Evolutionary conservation across 2,888 invertebrate species (phyloP).

Genomic region (Steinernema carpocapsae): DNA sequence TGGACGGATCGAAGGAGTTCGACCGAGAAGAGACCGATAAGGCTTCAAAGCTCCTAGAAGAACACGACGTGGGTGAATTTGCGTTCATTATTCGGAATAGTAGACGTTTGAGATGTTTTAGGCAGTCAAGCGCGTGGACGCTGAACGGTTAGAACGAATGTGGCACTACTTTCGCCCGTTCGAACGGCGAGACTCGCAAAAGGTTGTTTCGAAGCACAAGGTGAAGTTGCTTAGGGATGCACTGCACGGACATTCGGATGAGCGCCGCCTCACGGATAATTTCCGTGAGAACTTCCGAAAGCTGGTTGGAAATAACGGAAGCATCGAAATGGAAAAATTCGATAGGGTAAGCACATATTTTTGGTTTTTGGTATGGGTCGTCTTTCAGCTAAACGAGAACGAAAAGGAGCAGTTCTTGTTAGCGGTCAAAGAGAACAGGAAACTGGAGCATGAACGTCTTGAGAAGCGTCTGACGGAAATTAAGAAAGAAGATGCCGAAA

Average conservation of each 20-base stretch:
- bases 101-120: slow-evolving; percentile 26
- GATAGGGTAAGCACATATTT: slow-evolving; percentile 8
- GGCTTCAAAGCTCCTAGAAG: slow-evolving; percentile 35
- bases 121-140: slow-evolving; percentile 52
- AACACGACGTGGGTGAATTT: not conserved
- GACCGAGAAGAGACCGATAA: slow-evolving; percentile 20
- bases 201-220: slow-evolving; percentile 55
- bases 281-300: slow-evolving; percentile 40
- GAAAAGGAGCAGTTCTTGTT: slow-evolving; percentile 52
- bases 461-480: slow-evolving; percentile 52
- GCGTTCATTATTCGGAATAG: too few relatives aligned
- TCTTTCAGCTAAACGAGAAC: slow-evolving; percentile 47
- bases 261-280: slow-evolving; percentile 28
- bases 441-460: slow-evolving; percentile 53
- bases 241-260: slow-evolving; percentile 51
- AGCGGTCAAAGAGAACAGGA: slow-evolving; percentile 49
- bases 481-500: slow-evolving; percentile 44
- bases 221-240: slow-evolving; percentile 52
- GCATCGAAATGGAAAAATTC: slow-evolving; percentile 14
- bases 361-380: not conserved
- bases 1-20: slow-evolving; percentile 40
- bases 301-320: slow-evolving; percentile 8
- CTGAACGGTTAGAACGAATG: slow-evolving; percentile 54
- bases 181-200: slow-evolving; percentile 57
- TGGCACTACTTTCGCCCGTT: slow-evolving; percentile 64